Conservation (phyloP, 2,113 vertebrate genomes). For the Cavia aperea region DNA sequence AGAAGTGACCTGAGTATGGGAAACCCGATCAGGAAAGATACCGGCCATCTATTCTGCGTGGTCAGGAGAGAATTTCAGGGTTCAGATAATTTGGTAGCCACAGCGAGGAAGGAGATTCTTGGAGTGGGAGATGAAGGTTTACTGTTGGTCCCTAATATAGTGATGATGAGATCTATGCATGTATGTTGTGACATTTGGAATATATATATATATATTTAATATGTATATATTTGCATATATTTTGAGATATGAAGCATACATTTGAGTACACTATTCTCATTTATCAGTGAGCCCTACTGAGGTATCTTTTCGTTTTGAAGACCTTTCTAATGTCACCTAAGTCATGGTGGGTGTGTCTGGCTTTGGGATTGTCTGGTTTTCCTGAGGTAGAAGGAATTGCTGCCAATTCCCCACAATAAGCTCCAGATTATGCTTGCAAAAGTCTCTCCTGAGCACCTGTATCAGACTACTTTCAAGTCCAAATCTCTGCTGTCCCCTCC, state of each 20-base stretch:
- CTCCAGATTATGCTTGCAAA: slow-evolving; percentile 33
- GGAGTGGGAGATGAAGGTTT: background rate
- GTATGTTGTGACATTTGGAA: background rate
- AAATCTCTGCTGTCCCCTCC: slow-evolving; percentile 1
- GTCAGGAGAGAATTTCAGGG: background rate
- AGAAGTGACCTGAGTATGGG: background rate
- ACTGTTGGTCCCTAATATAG: background rate
- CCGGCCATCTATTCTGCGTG: background rate
- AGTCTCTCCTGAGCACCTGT: slow-evolving; percentile 15
- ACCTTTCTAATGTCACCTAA: background rate
- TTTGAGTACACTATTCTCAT: background rate
- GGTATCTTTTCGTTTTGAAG: background rate
- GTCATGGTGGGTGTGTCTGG: background rate
- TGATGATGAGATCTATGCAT: background rate
- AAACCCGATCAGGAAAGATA: background rate
- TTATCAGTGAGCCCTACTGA: accelerated
- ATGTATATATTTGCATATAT: background rate
- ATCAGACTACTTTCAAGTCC: slow-evolving; percentile 27
- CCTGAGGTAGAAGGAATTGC: background rate
- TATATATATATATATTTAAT: background rate
- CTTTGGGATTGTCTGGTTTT: background rate
- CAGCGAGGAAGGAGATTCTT: background rate
- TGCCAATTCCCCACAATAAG: background rate
- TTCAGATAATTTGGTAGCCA: background rate
- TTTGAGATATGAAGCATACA: background rate